Evolutionary conservation across 1,140 invertebrate genomes (phyloP).

Genomic region (Drosophila micromelanica): DNA sequence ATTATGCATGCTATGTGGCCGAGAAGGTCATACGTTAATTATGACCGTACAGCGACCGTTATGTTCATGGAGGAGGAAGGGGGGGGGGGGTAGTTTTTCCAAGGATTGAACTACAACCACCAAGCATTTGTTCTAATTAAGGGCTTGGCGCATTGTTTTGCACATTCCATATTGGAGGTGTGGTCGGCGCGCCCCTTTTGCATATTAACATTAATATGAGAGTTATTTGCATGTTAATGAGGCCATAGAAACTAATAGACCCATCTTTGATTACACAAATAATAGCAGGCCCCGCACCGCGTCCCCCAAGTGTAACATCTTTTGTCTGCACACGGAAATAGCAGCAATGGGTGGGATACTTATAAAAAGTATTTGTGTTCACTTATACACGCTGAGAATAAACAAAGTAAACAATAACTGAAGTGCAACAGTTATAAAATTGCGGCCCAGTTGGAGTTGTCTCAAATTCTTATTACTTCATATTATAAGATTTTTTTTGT

Average conservation of each 20-base stretch:
- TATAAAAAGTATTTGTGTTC: background rate
- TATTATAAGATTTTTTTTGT: no score
- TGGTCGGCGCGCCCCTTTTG: constrained; percentile 34
- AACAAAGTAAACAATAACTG: no score
- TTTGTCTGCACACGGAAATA: background rate
- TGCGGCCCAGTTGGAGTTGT: no score
- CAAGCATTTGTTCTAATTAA: constrained; percentile 14
- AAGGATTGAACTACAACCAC: constrained; percentile 18
- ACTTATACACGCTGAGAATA: background rate
- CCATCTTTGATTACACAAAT: constrained; percentile 64
- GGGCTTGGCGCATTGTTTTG: constrained; percentile 50
- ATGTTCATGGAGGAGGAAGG: background rate
- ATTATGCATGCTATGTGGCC: no score
- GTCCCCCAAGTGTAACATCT: no score
- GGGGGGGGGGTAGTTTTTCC: background rate
- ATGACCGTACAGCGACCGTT: constrained; percentile 9
- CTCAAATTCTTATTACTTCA: no score
- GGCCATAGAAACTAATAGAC: constrained; percentile 43
- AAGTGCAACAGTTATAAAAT: no score
- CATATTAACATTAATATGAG: constrained; percentile 50
- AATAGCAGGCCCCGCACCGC: constrained; percentile 27
- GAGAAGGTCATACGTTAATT: constrained; percentile 39
- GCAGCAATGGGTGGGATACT: background rate
- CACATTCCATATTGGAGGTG: constrained; percentile 26
- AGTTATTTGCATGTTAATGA: constrained; percentile 69